phyloP scores from a whole-genome alignment of 2,113 vertebrate genomes.

The Pelmatolapia mariae region DNA sequence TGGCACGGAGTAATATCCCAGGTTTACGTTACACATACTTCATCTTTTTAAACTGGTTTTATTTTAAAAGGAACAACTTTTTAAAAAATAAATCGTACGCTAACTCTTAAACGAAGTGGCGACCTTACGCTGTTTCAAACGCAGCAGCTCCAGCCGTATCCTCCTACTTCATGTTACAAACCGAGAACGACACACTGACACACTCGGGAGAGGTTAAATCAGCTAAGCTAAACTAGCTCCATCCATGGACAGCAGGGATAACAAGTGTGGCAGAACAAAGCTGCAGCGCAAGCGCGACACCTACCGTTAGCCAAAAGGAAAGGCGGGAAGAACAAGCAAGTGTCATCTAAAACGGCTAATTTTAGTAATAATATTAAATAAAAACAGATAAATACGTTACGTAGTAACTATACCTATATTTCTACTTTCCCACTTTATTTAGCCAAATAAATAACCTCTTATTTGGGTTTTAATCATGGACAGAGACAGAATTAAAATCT shows the following conservation, averaged over 20 bases:
- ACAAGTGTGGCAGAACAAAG: neutral
- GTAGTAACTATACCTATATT: neutral
- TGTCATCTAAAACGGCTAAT: neutral
- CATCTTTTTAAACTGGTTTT: neutral
- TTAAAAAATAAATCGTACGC: neutral
- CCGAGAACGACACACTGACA: constrained; percentile 18
- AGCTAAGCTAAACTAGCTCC: constrained; percentile 53
- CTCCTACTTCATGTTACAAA: neutral
- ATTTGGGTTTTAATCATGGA: neutral
- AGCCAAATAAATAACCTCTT: neutral
- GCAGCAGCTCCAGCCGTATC: neutral
- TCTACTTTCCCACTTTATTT: neutral
- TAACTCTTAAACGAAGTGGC: neutral
- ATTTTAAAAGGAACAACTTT: neutral
- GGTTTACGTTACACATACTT: constrained; percentile 38
- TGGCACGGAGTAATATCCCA: constrained; percentile 24
- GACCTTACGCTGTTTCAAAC: neutral
- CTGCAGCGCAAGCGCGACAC: constrained; percentile 14
- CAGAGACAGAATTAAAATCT: neutral
- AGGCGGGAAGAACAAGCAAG: neutral
- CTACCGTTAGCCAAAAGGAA: neutral
- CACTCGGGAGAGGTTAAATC: constrained; percentile 46
- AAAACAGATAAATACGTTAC: neutral
- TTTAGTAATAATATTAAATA: neutral
- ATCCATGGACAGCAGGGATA: constrained; percentile 23